A percentile compares a stretch with the other conserved stretches of the same genome.
Conservation (phyloP, 2,888 invertebrate species). For the Tromatobia lineatoria region DNA sequence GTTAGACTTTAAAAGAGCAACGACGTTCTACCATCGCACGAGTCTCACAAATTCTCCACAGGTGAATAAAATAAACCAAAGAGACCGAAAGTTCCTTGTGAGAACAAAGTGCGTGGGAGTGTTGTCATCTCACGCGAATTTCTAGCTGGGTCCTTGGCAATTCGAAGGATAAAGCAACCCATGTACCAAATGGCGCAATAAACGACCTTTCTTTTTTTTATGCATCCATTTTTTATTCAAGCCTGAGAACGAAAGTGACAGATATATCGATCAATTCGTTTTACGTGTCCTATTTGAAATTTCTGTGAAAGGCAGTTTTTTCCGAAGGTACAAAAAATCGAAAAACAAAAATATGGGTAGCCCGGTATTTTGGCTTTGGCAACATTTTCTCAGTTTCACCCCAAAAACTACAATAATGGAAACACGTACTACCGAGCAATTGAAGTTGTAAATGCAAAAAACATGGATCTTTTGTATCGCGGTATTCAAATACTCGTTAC, state of each 20-base stretch:
- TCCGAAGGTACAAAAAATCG: too few species aligned
- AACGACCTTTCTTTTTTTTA: constrained; percentile 8
- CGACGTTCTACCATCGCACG: not conserved
- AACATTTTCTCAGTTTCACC: too few species aligned
- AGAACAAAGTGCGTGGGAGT: constrained; percentile 14
- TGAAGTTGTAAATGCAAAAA: too few species aligned
- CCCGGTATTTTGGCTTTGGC: too few species aligned
- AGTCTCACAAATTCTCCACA: not conserved
- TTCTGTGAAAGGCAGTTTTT: too few species aligned
- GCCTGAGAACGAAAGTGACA: constrained; percentile 9
- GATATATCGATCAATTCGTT: constrained; percentile 7
- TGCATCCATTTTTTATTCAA: not conserved
- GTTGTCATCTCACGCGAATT: constrained; percentile 4
- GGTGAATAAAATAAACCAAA: constrained; percentile 2
- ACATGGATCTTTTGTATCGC: too few species aligned
- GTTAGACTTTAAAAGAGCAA: constrained; percentile 35
- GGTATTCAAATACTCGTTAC: too few species aligned
- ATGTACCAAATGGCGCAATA: not conserved
- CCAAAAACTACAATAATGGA: too few species aligned
- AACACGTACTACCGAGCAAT: too few species aligned
- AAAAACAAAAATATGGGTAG: too few species aligned
- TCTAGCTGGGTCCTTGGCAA: constrained; percentile 15
- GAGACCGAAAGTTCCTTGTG: constrained; percentile 8
- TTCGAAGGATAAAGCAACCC: constrained; percentile 9
- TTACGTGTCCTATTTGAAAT: too few species aligned